A percentile compares a stretch with the other conserved stretches of the same genome.
These are phyloP conservation scores for Grus americana DNA, from an alignment of 2,113 vertebrate species.

Conservation along the genomic window DNA sequence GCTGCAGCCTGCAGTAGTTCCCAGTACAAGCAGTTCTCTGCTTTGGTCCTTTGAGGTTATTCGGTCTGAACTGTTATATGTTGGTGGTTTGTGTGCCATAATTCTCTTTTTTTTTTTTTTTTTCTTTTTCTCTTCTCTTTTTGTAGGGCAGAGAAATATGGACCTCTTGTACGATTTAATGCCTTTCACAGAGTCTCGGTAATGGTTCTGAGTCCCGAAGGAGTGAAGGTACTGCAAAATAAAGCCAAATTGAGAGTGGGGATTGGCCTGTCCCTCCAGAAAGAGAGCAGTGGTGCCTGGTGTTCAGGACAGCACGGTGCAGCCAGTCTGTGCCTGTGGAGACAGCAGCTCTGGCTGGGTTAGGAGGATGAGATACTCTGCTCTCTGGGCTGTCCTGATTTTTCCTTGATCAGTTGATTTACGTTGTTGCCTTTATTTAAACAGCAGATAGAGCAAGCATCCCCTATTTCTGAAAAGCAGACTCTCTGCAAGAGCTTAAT, in stretches of 20 bases:
- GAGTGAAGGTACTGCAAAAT: slow-evolving; percentile 76
- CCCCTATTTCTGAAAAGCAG: background rate
- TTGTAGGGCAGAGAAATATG: slow-evolving; percentile 76
- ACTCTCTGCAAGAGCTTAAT: background rate
- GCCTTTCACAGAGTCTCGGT: slow-evolving; percentile 72
- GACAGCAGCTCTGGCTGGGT: background rate
- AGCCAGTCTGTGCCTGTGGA: background rate
- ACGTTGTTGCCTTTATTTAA: background rate
- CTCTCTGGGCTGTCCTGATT: background rate
- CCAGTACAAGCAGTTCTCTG: background rate
- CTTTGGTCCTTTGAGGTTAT: background rate
- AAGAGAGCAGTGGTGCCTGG: background rate
- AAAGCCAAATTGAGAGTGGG: background rate
- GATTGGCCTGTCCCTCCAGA: background rate
- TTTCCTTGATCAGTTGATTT: background rate
- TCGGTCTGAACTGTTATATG: background rate
- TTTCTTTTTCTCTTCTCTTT: background rate
- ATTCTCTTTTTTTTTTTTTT: background rate
- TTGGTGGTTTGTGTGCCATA: background rate
- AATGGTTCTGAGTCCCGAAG: slow-evolving; percentile 74
- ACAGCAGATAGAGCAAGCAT: background rate
- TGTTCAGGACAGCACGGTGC: background rate
- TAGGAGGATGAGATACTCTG: background rate
- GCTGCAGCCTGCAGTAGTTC: background rate
- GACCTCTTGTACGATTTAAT: slow-evolving; percentile 76